Evolutionary conservation across 2,113 vertebrate species (phyloP).

Genomic region (Theristicus caerulescens): DNA sequence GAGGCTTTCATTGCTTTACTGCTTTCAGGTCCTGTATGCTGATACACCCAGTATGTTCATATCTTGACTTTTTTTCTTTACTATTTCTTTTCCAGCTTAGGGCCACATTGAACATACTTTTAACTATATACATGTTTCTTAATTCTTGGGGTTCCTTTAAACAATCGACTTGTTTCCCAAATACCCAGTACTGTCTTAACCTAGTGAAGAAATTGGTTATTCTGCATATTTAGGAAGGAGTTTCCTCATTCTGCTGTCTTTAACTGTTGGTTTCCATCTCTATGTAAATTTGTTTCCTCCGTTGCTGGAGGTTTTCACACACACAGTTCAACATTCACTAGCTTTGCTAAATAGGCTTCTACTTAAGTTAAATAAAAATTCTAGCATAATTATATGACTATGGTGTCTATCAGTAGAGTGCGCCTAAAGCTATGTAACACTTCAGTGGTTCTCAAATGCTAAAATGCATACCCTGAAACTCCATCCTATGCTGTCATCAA

Average conservation of each 20-base stretch:
- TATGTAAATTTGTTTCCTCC: background rate
- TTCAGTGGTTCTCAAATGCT: background rate
- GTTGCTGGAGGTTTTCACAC: background rate
- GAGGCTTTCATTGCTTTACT: background rate
- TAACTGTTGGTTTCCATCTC: background rate
- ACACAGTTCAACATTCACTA: background rate
- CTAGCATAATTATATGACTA: background rate
- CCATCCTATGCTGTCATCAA: background rate
- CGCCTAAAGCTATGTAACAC: background rate
- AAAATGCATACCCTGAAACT: background rate
- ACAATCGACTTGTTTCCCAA: accelerated
- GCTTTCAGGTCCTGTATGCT: background rate
- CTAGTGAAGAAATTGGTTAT: background rate
- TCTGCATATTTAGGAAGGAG: background rate
- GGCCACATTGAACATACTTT: background rate
- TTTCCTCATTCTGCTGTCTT: background rate
- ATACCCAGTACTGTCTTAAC: background rate
- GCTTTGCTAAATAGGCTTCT: background rate
- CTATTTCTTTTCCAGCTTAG: background rate
- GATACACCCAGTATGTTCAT: background rate
- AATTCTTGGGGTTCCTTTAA: background rate
- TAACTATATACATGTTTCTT: background rate
- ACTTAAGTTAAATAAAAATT: background rate
- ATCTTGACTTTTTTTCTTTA: background rate
- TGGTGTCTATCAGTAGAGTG: background rate